Evolutionary conservation across 2,797 vertebrate genomes (phyloP).

Genomic region (Chloroceryle amazona): DNA sequence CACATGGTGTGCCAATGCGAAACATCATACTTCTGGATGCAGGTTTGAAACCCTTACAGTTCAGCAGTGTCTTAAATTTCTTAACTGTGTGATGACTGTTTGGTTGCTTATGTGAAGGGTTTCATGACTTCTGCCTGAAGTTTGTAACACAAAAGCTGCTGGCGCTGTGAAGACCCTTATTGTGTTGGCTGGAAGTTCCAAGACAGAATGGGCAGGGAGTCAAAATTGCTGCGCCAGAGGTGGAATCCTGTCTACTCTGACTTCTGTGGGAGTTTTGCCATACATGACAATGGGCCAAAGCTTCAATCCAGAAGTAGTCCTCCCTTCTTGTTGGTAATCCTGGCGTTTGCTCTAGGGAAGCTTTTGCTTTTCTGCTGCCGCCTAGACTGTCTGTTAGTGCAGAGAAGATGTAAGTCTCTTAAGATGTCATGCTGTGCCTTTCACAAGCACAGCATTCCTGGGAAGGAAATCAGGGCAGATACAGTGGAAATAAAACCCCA

Average conservation of each 20-base stretch:
- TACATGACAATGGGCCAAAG: neutral
- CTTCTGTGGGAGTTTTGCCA: conserved; percentile 18
- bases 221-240: neutral
- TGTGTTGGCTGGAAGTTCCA: neutral
- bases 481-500: neutral
- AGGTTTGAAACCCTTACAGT: neutral
- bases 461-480: neutral
- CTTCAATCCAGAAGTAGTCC: neutral
- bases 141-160: neutral
- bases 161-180: neutral
- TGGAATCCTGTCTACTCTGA: neutral
- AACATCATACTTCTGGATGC: conserved; percentile 8
- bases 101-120: neutral
- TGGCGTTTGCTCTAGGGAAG: neutral
- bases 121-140: neutral
- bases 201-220: neutral
- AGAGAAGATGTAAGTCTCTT: neutral
- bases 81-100: neutral
- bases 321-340: neutral
- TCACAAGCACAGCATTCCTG: neutral
- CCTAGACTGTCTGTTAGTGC: neutral
- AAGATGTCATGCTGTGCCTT: neutral
- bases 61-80: neutral
- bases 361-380: neutral
- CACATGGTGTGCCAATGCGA: neutral